Evolutionary conservation across 2,797 vertebrate species (phyloP).

Genomic region (Nothura maculosa): DNA sequence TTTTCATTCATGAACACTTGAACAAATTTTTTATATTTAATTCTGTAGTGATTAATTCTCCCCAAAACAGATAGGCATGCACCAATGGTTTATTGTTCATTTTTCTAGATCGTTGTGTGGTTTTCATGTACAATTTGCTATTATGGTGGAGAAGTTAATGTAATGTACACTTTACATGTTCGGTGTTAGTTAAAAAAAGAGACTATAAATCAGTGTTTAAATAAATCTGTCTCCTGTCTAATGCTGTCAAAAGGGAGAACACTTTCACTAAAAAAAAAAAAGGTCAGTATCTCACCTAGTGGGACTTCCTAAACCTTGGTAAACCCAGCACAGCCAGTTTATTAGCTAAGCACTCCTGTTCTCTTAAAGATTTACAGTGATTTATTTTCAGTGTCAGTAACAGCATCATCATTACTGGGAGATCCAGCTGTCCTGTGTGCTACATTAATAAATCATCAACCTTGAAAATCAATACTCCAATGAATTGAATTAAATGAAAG

Average conservation of each 20-base stretch:
- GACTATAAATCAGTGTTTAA: neutral
- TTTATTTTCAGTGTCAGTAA: constrained; percentile 68
- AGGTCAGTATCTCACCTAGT: neutral
- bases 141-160: neutral
- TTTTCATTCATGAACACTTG: neutral
- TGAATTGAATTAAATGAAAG: constrained; percentile 60
- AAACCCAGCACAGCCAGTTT: neutral
- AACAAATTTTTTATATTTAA: neutral
- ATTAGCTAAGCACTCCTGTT: constrained; percentile 12
- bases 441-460: constrained; percentile 72
- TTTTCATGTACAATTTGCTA: neutral
- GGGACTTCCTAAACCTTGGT: constrained; percentile 15
- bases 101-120: neutral
- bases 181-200: neutral
- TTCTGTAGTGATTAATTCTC: neutral
- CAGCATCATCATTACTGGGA: constrained; percentile 57
- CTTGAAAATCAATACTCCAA: constrained; percentile 56
- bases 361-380: constrained; percentile 48
- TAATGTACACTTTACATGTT: neutral
- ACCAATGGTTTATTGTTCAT: neutral
- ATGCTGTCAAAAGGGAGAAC: neutral
- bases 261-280: neutral
- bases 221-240: neutral
- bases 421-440: constrained; percentile 32
- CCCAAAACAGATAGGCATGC: neutral